phyloP scores from a whole-genome alignment of 2,888 invertebrate species.

The Hoplodrina blanda region DNA sequence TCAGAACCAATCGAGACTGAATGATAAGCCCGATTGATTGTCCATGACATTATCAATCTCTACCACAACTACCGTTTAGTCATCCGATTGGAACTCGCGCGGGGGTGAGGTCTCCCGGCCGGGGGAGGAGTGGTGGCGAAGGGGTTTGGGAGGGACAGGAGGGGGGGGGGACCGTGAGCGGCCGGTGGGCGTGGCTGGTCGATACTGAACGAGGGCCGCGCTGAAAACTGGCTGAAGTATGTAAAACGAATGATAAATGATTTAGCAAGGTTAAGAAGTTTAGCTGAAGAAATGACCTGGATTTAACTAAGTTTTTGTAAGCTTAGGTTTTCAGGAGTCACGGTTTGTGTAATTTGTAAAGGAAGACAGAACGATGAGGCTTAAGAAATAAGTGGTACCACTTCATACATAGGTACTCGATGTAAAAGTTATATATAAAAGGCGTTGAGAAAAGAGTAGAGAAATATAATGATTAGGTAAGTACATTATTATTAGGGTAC shows the following conservation, averaged over 20 bases:
- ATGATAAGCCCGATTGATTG: constrained; percentile 35
- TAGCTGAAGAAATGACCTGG: constrained; percentile 18
- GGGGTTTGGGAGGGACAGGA: constrained; percentile 10
- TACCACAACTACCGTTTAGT: constrained; percentile 43
- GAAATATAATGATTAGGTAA: background rate
- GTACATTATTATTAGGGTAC: no score
- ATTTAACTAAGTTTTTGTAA: constrained; percentile 6
- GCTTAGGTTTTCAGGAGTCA: background rate
- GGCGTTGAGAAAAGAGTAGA: background rate
- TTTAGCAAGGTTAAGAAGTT: constrained; percentile 50
- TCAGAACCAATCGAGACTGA: constrained; percentile 9
- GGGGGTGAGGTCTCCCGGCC: constrained; percentile 38
- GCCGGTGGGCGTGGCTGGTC: constrained; percentile 61
- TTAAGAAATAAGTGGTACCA: background rate
- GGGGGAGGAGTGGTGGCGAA: constrained; percentile 10
- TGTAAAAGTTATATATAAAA: background rate
- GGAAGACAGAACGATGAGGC: background rate
- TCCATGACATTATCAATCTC: constrained; percentile 39
- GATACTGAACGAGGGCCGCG: constrained; percentile 52
- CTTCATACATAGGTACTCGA: background rate
- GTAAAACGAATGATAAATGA: constrained; percentile 60
- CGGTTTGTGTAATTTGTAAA: background rate
- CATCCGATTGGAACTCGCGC: constrained; percentile 47
- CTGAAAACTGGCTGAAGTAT: constrained; percentile 55
- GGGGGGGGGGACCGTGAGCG: constrained; percentile 10